These are phyloP conservation scores for Athalia circularis DNA, from an alignment of 2,888 invertebrate genomes.

Conservation along the genomic window DNA sequence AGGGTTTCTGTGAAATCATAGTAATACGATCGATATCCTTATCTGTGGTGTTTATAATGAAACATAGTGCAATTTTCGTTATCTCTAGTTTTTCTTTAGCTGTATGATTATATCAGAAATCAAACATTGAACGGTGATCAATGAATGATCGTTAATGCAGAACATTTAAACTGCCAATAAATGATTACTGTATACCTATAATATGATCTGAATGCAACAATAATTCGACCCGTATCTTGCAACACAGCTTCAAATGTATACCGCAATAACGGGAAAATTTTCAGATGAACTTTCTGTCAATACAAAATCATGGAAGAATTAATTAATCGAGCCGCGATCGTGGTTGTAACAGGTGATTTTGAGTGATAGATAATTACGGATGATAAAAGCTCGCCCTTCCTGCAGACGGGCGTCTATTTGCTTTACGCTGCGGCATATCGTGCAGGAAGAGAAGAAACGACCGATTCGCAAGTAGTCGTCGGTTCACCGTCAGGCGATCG, in stretches of 20 bases:
- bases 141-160: constrained; percentile 1
- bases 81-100: not conserved
- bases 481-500: constrained; percentile 36
- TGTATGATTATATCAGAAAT: not conserved
- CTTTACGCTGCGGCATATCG: not conserved
- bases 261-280: too few species aligned
- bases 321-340: too few species aligned
- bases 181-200: not conserved
- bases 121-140: constrained; percentile 4
- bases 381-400: not conserved
- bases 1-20: constrained; percentile 4
- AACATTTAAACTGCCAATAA: not conserved
- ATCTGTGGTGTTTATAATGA: constrained; percentile 4
- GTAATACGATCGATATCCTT: constrained; percentile 14
- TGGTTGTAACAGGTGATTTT: not conserved
- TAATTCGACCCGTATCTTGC: too few species aligned
- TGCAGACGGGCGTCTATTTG: constrained; percentile 13
- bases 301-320: too few species aligned
- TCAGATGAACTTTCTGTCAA: too few species aligned
- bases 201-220: too few species aligned
- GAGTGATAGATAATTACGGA: not conserved
- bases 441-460: constrained; percentile 12
- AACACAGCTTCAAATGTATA: too few species aligned
- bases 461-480: constrained; percentile 32
- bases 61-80: not conserved